Evolutionary conservation across 2,797 vertebrate genomes (phyloP).

Genomic region (Schizopygopsis pylzovi): DNA sequence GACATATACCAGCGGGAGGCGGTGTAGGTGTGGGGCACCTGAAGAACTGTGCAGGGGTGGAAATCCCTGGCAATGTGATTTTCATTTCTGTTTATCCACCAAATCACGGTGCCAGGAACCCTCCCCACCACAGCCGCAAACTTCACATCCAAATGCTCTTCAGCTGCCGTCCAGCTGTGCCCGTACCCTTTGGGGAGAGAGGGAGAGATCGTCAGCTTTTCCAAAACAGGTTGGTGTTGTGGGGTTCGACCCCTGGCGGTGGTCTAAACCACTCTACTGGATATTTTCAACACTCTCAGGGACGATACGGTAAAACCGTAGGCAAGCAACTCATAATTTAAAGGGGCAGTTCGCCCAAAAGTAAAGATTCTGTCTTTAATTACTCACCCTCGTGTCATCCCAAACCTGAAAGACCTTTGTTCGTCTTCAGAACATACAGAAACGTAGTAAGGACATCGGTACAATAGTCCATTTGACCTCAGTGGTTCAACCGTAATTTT

Average conservation of each 20-base stretch:
- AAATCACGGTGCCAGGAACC: conserved; percentile 90
- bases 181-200: conserved; percentile 59
- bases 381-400: neutral
- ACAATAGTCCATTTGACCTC: neutral
- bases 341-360: neutral
- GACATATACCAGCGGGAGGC: neutral
- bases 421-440: neutral
- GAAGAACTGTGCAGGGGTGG: conserved; percentile 80
- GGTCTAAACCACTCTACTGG: neutral
- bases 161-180: conserved; percentile 71
- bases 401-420: neutral
- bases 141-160: conserved; percentile 41
- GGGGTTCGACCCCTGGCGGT: neutral
- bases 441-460: neutral
- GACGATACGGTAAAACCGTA: neutral
- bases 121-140: conserved; percentile 78
- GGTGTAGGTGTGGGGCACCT: conserved; percentile 55
- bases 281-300: neutral
- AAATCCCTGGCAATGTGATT: conserved; percentile 93
- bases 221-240: conserved; percentile 2
- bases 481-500: neutral
- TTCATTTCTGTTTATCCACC: conserved; percentile 82
- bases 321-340: neutral
- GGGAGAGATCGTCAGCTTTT: conserved; percentile 43
- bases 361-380: neutral